Conservation (phyloP, 2,888 invertebrate species). For the Eumacrocentrus americanus region DNA sequence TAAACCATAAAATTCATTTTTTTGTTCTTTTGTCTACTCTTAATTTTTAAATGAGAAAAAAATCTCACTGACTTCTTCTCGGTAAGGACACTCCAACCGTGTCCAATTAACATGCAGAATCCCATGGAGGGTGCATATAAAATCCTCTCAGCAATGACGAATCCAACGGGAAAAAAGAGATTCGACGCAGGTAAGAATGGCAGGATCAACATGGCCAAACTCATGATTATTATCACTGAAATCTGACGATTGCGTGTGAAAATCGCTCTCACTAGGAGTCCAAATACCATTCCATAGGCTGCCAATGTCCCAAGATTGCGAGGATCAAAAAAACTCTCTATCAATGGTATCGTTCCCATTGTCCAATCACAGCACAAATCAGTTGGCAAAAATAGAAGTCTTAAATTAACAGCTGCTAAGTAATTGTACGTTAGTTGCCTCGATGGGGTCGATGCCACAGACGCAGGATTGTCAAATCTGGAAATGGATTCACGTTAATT, state of each 20-base stretch:
- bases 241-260: slow-evolving; percentile 68
- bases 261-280: slow-evolving; percentile 66
- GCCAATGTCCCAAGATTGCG: slow-evolving; percentile 81
- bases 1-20: slow-evolving; percentile 16
- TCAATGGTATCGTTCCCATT: slow-evolving; percentile 92
- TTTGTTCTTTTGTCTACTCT: neutral
- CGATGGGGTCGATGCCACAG: slow-evolving; percentile 81
- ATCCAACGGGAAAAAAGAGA: slow-evolving; percentile 96
- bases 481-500: neutral
- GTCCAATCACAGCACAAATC: slow-evolving; percentile 98
- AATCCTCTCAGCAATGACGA: slow-evolving; percentile 94
- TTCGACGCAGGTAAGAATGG: slow-evolving; percentile 97
- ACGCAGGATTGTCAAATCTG: slow-evolving; percentile 97
- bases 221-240: slow-evolving; percentile 74
- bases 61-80: slow-evolving; percentile 66
- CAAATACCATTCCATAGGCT: slow-evolving; percentile 69
- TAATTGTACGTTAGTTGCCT: slow-evolving; percentile 93
- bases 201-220: slow-evolving; percentile 83
- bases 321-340: slow-evolving; percentile 78
- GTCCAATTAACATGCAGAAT: slow-evolving; percentile 89
- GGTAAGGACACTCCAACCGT: slow-evolving; percentile 77
- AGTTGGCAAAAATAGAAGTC: slow-evolving; percentile 88
- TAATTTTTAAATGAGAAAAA: neutral
- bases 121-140: slow-evolving; percentile 98
- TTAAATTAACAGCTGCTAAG: slow-evolving; percentile 86